Evolutionary conservation across 2,113 vertebrate genomes (phyloP).

Genomic region (Hiodon alosoides): DNA sequence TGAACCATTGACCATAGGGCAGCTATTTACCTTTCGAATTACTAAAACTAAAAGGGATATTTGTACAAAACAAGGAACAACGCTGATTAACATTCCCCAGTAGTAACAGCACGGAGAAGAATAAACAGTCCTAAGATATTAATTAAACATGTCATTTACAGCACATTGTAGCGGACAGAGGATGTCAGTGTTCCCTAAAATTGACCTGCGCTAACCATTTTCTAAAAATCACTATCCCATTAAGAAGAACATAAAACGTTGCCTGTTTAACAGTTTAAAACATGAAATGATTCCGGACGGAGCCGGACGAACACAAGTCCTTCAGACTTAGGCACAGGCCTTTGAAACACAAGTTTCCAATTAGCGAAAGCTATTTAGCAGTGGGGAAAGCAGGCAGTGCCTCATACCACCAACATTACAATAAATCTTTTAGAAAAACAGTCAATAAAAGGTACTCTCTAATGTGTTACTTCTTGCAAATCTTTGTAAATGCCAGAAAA

Average conservation of each 20-base stretch:
- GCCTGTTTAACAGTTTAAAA: conserved; percentile 1
- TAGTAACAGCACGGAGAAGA: not conserved
- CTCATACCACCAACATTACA: not conserved
- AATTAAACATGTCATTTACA: conserved; percentile 1
- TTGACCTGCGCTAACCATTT: not conserved
- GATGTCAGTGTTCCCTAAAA: not conserved
- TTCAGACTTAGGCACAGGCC: not conserved
- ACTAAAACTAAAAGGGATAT: not conserved
- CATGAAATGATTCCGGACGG: not conserved
- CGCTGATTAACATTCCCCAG: too few species aligned
- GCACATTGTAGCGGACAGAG: not conserved
- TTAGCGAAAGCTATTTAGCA: not conserved
- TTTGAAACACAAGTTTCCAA: not conserved
- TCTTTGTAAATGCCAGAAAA: conserved; percentile 14
- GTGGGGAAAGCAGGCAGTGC: not conserved
- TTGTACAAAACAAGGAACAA: too few species aligned
- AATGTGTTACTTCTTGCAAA: conserved; percentile 14
- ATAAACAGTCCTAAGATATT: conserved; percentile 5
- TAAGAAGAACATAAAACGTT: conserved; percentile 6
- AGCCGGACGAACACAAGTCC: not conserved
- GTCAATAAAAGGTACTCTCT: not conserved
- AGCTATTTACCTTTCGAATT: too few species aligned
- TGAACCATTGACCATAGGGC: too few species aligned
- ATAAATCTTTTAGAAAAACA: not conserved
- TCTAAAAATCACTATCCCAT: not conserved